Evolutionary conservation across 1,140 invertebrate species (phyloP).

Genomic region (Galleria mellonella): DNA sequence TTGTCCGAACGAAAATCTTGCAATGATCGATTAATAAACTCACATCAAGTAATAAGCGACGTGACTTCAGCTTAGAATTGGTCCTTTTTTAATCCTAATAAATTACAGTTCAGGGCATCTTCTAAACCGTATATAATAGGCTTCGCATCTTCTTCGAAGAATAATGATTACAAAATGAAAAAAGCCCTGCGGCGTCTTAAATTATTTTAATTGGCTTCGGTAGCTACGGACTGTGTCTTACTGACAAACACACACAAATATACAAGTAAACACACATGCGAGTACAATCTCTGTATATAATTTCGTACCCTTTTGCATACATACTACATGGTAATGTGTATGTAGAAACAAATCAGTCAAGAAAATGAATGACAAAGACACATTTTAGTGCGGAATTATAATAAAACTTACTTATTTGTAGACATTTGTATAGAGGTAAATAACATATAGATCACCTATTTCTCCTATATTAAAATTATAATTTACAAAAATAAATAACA

Average conservation of each 20-base stretch:
- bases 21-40: constrained; percentile 12
- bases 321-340: too few relatives aligned
- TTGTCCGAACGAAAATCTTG: constrained; percentile 2
- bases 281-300: constrained; percentile 3
- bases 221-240: constrained; percentile 44
- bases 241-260: not conserved
- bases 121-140: constrained; percentile 63
- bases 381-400: too few relatives aligned
- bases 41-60: constrained; percentile 14
- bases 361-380: too few relatives aligned
- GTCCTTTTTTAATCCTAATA: constrained; percentile 35
- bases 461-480: too few relatives aligned
- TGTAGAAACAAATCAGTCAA: too few relatives aligned
- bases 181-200: constrained; percentile 64
- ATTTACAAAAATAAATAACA: too few relatives aligned
- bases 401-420: too few relatives aligned
- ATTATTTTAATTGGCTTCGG: constrained; percentile 76
- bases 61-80: constrained; percentile 15
- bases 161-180: constrained; percentile 70
- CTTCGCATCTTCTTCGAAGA: constrained; percentile 57
- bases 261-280: constrained; percentile 13
- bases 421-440: too few relatives aligned
- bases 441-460: too few relatives aligned
- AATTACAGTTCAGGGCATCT: constrained; percentile 45
- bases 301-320: not conserved